Evolutionary conservation across 2,797 vertebrate species (phyloP).

Genomic region (Xerus rutilus): DNA sequence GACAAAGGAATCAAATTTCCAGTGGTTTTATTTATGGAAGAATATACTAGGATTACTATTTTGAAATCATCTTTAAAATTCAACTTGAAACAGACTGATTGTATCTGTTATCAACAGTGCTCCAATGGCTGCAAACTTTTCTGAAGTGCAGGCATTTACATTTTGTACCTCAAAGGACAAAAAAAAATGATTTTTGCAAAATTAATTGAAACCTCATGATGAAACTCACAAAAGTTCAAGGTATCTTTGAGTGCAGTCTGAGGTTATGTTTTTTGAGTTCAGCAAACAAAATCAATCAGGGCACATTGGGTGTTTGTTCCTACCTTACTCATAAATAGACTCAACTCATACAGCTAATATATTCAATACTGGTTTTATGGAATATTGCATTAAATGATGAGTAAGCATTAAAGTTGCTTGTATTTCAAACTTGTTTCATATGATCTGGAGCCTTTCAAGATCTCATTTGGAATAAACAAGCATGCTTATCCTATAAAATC

Average conservation of each 20-base stretch:
- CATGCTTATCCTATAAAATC: constrained; percentile 44
- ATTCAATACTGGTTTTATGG: not conserved
- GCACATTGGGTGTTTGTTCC: not conserved
- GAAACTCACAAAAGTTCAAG: constrained; percentile 25
- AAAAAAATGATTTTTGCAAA: not conserved
- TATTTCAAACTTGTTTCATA: constrained; percentile 62
- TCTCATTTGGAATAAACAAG: constrained; percentile 45
- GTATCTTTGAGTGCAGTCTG: constrained; percentile 22
- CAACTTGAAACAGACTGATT: not conserved
- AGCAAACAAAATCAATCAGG: constrained; percentile 24
- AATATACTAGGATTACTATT: not conserved
- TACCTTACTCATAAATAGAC: constrained; percentile 24
- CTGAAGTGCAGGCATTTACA: not conserved
- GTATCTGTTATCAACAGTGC: not conserved
- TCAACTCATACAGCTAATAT: not conserved
- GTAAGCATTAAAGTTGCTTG: constrained; percentile 46
- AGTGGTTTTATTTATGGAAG: not conserved
- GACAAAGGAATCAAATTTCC: not conserved
- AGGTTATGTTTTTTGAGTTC: constrained; percentile 31
- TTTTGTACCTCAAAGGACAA: not conserved
- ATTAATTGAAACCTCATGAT: constrained; percentile 63
- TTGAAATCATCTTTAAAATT: constrained; percentile 45
- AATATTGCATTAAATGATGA: constrained; percentile 56
- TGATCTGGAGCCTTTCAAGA: constrained; percentile 43
- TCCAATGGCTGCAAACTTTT: not conserved